A percentile compares a stretch with the other conserved stretches of the same genome.
These are phyloP conservation scores for Taenaris catops DNA, from an alignment of 2,888 invertebrate genomes.

Conservation along the genomic window DNA sequence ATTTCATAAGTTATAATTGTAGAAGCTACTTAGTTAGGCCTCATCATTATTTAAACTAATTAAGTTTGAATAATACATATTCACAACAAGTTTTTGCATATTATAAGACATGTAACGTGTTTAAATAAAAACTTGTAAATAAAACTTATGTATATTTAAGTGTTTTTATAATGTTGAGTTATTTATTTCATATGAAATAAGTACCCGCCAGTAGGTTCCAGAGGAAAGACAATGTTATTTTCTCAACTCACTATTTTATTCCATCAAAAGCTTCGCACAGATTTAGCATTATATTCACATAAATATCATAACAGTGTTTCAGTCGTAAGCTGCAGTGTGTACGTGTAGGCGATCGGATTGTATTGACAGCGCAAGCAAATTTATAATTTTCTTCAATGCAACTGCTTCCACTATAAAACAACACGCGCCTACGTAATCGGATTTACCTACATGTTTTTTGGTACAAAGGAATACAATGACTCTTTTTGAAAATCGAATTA, in stretches of 20 bases:
- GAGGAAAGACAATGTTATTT: no score
- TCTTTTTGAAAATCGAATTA: conserved; percentile 23
- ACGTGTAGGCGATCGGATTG: conserved; percentile 26
- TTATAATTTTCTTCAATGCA: conserved; percentile 22
- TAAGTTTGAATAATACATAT: no score
- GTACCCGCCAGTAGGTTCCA: no score
- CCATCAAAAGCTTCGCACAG: conserved; percentile 10
- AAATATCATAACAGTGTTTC: conserved; percentile 21
- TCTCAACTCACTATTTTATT: conserved; percentile 6
- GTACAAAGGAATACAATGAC: conserved; percentile 4
- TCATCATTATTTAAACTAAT: no score
- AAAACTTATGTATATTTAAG: no score
- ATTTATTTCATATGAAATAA: no score
- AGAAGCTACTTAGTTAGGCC: no score
- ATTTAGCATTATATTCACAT: conserved; percentile 18
- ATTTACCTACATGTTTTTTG: background rate
- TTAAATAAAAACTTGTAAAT: no score
- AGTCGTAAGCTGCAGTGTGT: conserved; percentile 24
- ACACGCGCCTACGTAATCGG: conserved; percentile 8
- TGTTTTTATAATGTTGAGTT: no score
- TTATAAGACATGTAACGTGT: no score
- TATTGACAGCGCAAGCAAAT: conserved; percentile 21
- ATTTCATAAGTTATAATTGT: no score
- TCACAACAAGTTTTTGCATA: no score
- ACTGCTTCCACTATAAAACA: conserved; percentile 19